phyloP scores from a whole-genome alignment of 2,113 vertebrate genomes.

The Hippoglossus stenolepis region DNA sequence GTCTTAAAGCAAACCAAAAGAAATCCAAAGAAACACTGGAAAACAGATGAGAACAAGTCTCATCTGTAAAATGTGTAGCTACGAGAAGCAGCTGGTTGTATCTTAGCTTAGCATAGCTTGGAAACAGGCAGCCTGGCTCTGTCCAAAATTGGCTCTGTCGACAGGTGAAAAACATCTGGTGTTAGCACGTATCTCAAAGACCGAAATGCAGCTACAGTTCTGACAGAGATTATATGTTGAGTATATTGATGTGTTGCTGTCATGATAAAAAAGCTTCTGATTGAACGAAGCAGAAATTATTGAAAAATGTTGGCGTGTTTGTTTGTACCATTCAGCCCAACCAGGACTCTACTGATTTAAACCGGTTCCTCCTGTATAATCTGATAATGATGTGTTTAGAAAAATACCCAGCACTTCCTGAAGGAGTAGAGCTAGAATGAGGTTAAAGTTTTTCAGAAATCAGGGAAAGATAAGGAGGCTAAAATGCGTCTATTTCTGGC shows the following conservation, averaged over 20 bases:
- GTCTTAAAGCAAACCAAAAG: neutral
- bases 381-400: conserved; percentile 10
- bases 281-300: neutral
- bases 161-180: neutral
- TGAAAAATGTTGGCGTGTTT: neutral
- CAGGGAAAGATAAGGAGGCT: conserved; percentile 36
- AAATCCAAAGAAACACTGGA: conserved; percentile 4
- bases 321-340: neutral
- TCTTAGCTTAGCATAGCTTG: neutral
- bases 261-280: neutral
- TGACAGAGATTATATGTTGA: neutral
- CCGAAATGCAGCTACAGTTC: neutral
- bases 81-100: neutral
- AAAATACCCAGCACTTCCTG: conserved; percentile 10
- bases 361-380: conserved; percentile 18
- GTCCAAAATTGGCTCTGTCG: neutral
- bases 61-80: no score
- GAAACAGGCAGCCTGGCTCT: neutral
- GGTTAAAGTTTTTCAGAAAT: conserved; percentile 41
- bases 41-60: neutral
- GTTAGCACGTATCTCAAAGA: neutral
- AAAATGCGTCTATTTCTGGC: conserved; percentile 46
- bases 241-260: neutral
- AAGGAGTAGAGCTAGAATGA: conserved; percentile 18
- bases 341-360: neutral